A percentile compares a stretch with the other conserved stretches of the same genome.
These are phyloP conservation scores for Ceratosolen solmsi DNA, from an alignment of 1,140 invertebrate species.

Conservation along the genomic window DNA sequence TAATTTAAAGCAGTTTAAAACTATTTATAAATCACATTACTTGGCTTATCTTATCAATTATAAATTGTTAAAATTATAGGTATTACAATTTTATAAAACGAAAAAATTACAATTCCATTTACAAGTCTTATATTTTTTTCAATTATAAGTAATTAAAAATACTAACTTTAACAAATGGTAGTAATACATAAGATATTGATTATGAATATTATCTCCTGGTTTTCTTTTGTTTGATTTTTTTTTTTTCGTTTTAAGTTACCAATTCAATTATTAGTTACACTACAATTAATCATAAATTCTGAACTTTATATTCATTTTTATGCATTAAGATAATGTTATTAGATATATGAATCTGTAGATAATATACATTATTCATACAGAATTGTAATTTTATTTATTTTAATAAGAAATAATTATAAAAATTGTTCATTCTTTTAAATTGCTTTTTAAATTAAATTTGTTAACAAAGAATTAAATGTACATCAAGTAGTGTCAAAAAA, in stretches of 20 bases:
- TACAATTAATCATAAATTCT: conserved; percentile 14
- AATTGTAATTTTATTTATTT: no score
- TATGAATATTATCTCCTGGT: neutral
- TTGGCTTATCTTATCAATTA: neutral
- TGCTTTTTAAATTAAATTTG: conserved; percentile 2
- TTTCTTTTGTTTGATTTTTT: neutral
- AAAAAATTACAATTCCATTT: conserved; percentile 3
- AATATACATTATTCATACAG: neutral
- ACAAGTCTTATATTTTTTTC: neutral
- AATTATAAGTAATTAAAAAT: neutral
- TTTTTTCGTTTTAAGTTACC: neutral
- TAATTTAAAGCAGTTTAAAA: conserved; percentile 8
- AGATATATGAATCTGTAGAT: neutral
- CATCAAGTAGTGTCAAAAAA: conserved; percentile 10
- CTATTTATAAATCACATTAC: neutral
- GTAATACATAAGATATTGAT: neutral
- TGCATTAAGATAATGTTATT: neutral
- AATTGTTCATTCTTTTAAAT: neutral
- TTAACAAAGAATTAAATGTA: conserved; percentile 2
- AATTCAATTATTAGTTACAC: neutral
- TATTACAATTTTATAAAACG: neutral
- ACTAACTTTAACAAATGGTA: neutral
- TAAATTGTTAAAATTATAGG: neutral
- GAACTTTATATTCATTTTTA: neutral
- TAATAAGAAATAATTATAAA: neutral